Conservation (phyloP, 2,797 vertebrate species). For the Lagodon rhomboides region DNA sequence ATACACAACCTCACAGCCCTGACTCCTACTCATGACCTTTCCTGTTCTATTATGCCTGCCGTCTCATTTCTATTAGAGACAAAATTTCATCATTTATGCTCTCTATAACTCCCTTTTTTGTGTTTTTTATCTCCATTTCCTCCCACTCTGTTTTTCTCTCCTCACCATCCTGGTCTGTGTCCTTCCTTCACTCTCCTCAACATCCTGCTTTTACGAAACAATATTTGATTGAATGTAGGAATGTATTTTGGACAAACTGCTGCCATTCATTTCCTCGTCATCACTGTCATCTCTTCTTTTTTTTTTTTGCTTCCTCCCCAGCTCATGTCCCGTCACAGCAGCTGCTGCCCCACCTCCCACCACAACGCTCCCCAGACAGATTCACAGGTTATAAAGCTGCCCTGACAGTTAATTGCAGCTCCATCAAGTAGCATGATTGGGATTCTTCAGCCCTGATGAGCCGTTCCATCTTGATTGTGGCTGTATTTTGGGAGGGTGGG, state of each 20-base stretch:
- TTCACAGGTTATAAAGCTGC: slow-evolving; percentile 35
- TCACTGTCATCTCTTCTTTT: background rate
- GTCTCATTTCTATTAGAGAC: slow-evolving; percentile 8
- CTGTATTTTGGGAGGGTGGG: slow-evolving; percentile 38
- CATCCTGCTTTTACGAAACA: slow-evolving; percentile 14
- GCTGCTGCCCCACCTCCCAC: background rate
- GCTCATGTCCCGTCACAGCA: background rate
- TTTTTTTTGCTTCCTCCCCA: background rate
- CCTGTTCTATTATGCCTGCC: background rate
- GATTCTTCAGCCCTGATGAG: slow-evolving; percentile 70
- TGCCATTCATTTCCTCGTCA: background rate
- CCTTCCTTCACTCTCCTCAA: background rate
- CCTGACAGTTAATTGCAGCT: slow-evolving; percentile 65
- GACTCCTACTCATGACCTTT: slow-evolving; percentile 16
- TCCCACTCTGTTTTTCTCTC: background rate
- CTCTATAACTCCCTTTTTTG: background rate
- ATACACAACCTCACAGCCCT: background rate
- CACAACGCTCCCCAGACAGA: slow-evolving; percentile 19
- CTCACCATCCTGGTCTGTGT: background rate
- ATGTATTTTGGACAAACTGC: background rate
- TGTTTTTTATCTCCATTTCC: background rate
- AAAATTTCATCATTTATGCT: background rate
- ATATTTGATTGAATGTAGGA: background rate
- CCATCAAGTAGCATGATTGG: slow-evolving; percentile 56
- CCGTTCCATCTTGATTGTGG: slow-evolving; percentile 63